Base-by-base conservation (phyloP, 2,113 vertebrate species). In the Zingel zingel region DNA sequence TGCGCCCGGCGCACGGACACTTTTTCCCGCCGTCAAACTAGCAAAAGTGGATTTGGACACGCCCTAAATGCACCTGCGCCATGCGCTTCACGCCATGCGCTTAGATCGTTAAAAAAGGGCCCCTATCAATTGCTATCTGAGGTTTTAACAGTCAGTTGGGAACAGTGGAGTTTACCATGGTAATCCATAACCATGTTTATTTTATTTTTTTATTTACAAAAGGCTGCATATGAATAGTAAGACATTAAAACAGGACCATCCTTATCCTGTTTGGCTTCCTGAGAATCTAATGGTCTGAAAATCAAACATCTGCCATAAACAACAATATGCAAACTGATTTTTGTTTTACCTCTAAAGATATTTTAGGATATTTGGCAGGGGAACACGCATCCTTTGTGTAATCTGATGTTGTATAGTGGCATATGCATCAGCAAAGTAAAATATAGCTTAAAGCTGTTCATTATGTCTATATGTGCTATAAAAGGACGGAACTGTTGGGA, bases 171-270 rank as follows among this genome's bases (percentile, higher is more conserved):
- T 75, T 83, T 75, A 45, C 62, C 25, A 36, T 75, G 53, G 25
- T 74, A 66, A 83, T 66, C 16, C 50, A 75, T 67, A 58, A 62
- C 6, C 12, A 48, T 73, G 13, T 6, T 64, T 54, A 72, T 89
- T 57, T 30, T 30, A 61, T 80, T 6, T 64, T 59, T 75, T 89
- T 57, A 65, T 80, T 58, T n/a, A n/a, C n/a, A n/a, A 30, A 74
- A 74, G n/a, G 14, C 50, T 57, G 66, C 70, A 56, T 64, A 69
- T 57, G 54, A 80, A 77, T 58, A 43, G 43, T 51, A 12, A 54
- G 12, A 27, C 21, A 30, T 64, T 21, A 21, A 27, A 75, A 51
- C 57, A 56, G 33, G 51, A 61, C 23, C 25, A 13, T 25, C 56
- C 10, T 59, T 43, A 72, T 30, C 45, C 33, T 6, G 43, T 70